Conservation (phyloP, 2,888 invertebrate genomes). For the Schizotus pectinicornis region DNA sequence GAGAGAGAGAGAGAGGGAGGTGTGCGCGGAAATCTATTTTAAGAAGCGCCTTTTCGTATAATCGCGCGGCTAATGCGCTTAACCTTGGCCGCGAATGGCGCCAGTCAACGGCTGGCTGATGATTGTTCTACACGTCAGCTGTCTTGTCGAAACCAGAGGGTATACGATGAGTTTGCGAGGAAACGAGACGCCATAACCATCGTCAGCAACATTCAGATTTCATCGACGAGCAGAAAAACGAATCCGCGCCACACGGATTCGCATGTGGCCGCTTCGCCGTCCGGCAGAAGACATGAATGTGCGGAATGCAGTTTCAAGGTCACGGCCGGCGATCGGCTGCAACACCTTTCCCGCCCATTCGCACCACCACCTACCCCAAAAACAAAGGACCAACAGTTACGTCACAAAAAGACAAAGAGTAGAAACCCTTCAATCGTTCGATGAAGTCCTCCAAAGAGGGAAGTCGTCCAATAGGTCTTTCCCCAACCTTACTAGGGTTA, state of each 20-base stretch:
- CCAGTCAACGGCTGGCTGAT: constrained; percentile 33
- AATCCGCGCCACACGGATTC: constrained; percentile 8
- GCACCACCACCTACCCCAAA: not conserved
- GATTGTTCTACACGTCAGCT: constrained; percentile 37
- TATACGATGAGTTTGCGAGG: too few relatives aligned
- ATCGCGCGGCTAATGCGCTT: constrained; percentile 39
- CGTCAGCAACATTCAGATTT: not conserved
- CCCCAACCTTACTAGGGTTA: too few relatives aligned
- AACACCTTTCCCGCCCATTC: not conserved
- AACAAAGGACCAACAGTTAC: too few relatives aligned
- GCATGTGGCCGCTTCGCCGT: constrained; percentile 5
- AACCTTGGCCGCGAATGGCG: constrained; percentile 52
- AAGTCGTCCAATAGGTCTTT: too few relatives aligned
- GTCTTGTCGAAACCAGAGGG: constrained; percentile 14
- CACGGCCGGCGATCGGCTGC: constrained; percentile 6
- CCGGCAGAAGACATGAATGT: constrained; percentile 8
- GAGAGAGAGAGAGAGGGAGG: too few relatives aligned
- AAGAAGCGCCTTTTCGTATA: constrained; percentile 43
- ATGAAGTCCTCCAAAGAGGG: too few relatives aligned
- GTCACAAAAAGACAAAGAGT: too few relatives aligned
- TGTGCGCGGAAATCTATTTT: constrained; percentile 44
- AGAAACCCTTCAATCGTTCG: too few relatives aligned
- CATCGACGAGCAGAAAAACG: not conserved
- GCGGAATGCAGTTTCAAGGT: constrained; percentile 32
- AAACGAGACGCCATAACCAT: not conserved